These are phyloP conservation scores for Octopus bimaculoides DNA, from an alignment of 1,140 invertebrate species.

Conservation along the genomic window DNA sequence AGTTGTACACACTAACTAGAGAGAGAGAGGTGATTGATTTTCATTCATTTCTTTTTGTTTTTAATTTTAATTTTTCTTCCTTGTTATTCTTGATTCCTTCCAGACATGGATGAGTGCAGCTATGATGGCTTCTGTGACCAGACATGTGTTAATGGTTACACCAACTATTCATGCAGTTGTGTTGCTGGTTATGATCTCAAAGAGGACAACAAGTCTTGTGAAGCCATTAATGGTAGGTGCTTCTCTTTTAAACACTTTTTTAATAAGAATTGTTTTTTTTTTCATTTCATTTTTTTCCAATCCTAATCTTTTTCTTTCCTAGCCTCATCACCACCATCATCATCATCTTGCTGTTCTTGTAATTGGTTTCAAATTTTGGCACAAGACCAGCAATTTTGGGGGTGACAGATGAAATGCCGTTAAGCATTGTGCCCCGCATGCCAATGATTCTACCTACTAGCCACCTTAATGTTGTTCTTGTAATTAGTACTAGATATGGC, in stretches of 20 bases:
- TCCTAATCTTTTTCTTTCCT: neutral
- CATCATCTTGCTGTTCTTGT: too few relatives aligned
- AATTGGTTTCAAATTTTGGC: too few relatives aligned
- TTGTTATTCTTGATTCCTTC: slow-evolving; percentile 19
- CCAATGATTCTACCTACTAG: too few relatives aligned
- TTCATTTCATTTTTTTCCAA: neutral
- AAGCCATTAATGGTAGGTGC: slow-evolving; percentile 64
- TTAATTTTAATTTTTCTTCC: neutral
- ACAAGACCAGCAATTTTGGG: too few relatives aligned
- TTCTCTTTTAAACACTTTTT: neutral
- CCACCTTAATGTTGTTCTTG: too few relatives aligned
- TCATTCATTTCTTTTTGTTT: too few relatives aligned
- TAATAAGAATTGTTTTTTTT: neutral
- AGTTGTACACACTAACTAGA: too few relatives aligned
- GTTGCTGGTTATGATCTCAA: slow-evolving; percentile 27
- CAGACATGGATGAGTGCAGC: slow-evolving; percentile 73
- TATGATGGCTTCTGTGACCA: slow-evolving; percentile 45
- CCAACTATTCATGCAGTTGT: slow-evolving; percentile 34
- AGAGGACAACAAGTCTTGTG: slow-evolving; percentile 53
- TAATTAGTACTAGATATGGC: too few relatives aligned
- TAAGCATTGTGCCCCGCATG: too few relatives aligned
- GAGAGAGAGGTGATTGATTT: too few relatives aligned
- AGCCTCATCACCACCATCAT: too few relatives aligned
- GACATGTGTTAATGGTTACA: slow-evolving; percentile 21
- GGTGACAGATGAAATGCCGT: too few relatives aligned